Evolutionary conservation across 2,113 vertebrate genomes (phyloP).

Genomic region (Cichladusa arquata): DNA sequence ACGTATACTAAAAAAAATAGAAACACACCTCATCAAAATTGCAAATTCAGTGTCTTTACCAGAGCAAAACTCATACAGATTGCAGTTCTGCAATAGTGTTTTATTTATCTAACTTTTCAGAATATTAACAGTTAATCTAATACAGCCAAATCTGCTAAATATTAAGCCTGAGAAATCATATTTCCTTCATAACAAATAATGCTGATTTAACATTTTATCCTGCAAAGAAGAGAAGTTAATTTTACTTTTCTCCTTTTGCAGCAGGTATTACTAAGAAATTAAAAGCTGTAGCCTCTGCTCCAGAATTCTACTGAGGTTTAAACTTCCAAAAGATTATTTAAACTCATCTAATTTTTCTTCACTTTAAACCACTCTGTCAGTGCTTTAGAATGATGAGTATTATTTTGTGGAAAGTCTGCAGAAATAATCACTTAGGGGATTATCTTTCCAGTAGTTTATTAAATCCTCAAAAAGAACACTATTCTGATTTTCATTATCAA

Average conservation of each 20-base stretch:
- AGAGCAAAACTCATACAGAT: background rate
- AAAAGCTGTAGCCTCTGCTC: background rate
- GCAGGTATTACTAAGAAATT: background rate
- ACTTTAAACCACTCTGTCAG: background rate
- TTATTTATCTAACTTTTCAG: background rate
- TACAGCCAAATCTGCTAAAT: background rate
- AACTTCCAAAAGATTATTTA: background rate
- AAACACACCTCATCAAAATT: background rate
- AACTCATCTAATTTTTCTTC: background rate
- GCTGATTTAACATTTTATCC: background rate
- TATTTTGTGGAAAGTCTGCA: background rate
- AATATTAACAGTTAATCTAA: background rate
- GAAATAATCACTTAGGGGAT: background rate
- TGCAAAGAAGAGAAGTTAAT: background rate
- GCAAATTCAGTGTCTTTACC: background rate
- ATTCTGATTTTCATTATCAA: background rate
- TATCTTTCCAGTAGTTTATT: background rate
- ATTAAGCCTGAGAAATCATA: background rate
- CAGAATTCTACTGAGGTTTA: background rate
- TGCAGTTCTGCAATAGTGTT: background rate
- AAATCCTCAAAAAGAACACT: background rate
- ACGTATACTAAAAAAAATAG: background rate
- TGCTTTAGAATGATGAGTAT: background rate
- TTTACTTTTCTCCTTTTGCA: background rate
- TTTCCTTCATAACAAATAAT: background rate